Evolutionary conservation across 2,113 vertebrate genomes (phyloP).

Genomic region (Suricata suricatta): DNA sequence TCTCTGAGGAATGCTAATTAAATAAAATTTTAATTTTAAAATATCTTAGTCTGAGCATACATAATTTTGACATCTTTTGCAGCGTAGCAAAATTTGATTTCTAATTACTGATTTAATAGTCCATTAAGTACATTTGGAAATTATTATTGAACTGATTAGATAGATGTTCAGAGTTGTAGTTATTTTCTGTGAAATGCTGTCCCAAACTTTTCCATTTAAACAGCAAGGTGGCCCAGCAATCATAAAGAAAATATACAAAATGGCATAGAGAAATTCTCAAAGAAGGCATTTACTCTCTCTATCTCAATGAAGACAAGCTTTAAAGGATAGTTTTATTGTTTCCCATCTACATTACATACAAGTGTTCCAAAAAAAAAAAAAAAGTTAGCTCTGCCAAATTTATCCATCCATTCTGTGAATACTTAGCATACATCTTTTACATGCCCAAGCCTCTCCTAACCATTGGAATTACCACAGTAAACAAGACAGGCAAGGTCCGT

Average conservation of each 20-base stretch:
- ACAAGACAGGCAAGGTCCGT: neutral
- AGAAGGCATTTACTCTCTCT: neutral
- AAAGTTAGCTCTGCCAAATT: neutral
- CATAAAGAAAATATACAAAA: constrained; percentile 48
- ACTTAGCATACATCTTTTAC: neutral
- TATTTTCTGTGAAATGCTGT: constrained; percentile 55
- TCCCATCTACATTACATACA: neutral
- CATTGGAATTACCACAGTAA: neutral
- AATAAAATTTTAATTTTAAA: constrained; percentile 81
- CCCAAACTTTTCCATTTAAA: constrained; percentile 59
- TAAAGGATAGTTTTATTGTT: constrained; percentile 49
- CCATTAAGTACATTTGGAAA: constrained; percentile 81
- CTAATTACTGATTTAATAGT: constrained; percentile 79
- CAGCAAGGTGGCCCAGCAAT: constrained; percentile 40
- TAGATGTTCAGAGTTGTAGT: constrained; percentile 66
- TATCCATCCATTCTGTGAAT: neutral
- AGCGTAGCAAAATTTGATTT: constrained; percentile 78
- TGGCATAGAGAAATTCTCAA: constrained; percentile 54
- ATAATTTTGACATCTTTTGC: constrained; percentile 81
- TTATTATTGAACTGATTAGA: constrained; percentile 78
- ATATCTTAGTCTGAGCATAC: constrained; percentile 69
- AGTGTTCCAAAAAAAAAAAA: neutral
- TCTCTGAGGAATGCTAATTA: constrained; percentile 77
- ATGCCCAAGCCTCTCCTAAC: neutral
- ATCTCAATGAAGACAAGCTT: neutral